A percentile compares a stretch with the other conserved stretches of the same genome.
Conservation (phyloP, 2,113 vertebrate species). For the Leptosomus discolor region DNA sequence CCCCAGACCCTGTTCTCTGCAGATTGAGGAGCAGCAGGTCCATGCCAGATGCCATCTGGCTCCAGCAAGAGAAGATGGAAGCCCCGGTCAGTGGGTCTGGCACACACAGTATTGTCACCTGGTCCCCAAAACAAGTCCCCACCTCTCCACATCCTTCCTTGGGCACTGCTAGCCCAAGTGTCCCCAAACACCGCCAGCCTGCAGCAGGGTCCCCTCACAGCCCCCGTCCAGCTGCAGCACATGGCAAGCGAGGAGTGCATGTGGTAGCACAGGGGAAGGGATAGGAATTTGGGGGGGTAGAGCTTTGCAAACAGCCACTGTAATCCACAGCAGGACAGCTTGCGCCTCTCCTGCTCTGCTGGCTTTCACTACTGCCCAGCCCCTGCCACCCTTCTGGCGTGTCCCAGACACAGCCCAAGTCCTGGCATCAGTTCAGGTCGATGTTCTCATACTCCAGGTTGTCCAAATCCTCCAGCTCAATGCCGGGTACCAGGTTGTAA, state of each 20-base stretch:
- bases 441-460: slow-evolving; percentile 85
- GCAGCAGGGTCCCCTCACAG: fast-evolving
- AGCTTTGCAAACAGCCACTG: neutral
- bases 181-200: neutral
- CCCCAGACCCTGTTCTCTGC: neutral
- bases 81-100: neutral
- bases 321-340: neutral
- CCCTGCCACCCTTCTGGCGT: neutral
- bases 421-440: slow-evolving; percentile 65
- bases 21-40: neutral
- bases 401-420: neutral
- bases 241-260: neutral
- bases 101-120: neutral
- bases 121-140: neutral
- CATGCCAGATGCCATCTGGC: neutral
- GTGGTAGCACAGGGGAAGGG: neutral
- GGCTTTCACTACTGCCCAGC: fast-evolving
- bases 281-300: neutral
- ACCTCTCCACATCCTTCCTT: neutral
- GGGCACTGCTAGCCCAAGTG: neutral
- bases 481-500: slow-evolving; percentile 86
- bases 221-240: neutral
- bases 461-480: slow-evolving; percentile 86
- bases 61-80: neutral
- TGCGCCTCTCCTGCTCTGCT: neutral